Evolutionary conservation across 2,797 vertebrate species (phyloP).

Genomic region (Chelon auratus): DNA sequence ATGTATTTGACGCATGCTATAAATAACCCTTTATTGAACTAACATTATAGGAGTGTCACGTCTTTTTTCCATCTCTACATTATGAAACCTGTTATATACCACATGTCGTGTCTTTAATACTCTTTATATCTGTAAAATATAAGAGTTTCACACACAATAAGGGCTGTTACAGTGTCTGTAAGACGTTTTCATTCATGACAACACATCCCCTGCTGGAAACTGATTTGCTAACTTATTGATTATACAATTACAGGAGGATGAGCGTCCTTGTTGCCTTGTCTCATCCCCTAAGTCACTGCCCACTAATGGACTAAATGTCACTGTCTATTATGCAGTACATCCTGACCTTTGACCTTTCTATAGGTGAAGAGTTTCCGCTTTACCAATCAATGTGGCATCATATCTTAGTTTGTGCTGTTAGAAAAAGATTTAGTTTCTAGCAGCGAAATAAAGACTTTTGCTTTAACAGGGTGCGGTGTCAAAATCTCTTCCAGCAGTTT

Average conservation of each 20-base stretch:
- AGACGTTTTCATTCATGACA: conserved; percentile 17
- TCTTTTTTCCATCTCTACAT: conserved; percentile 12
- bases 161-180: background rate
- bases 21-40: conserved; percentile 55
- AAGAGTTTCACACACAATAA: background rate
- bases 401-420: background rate
- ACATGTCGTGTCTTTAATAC: background rate
- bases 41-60: conserved; percentile 45
- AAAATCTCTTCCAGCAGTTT: background rate
- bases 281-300: conserved; percentile 18
- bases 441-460: background rate
- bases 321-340: background rate
- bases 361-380: background rate
- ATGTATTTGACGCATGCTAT: conserved; percentile 59
- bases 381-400: background rate
- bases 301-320: conserved; percentile 13
- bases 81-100: background rate
- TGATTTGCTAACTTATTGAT: conserved; percentile 59
- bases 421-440: conserved; percentile 3
- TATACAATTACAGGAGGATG: conserved; percentile 16
- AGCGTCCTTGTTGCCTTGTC: conserved; percentile 8
- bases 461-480: background rate
- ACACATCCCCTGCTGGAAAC: background rate
- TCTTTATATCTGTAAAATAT: background rate
- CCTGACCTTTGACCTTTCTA: conserved; percentile 20